Conservation (phyloP, 2,888 invertebrate species). For the Leptopilina syphax region DNA sequence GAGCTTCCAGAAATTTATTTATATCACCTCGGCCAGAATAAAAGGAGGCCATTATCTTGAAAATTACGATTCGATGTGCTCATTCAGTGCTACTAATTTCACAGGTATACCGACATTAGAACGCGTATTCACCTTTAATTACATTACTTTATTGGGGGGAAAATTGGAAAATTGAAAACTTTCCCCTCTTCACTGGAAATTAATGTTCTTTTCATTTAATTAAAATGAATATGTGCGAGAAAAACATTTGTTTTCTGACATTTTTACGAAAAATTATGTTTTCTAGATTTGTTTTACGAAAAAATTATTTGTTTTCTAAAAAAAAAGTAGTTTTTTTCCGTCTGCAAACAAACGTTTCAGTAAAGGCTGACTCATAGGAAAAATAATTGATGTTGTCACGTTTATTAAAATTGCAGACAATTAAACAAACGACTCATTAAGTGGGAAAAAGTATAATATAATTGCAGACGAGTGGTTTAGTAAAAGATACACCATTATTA, state of each 20-base stretch:
- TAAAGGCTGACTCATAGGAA: not conserved
- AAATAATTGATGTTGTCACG: not conserved
- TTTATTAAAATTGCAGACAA: constrained; percentile 7
- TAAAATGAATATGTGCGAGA: not conserved
- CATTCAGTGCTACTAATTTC: constrained; percentile 10
- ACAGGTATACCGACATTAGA: not conserved
- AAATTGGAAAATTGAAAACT: constrained; percentile 9
- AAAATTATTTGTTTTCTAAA: not conserved
- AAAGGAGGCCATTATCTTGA: constrained; percentile 27
- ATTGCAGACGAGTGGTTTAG: constrained; percentile 1
- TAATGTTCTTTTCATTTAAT: not conserved
- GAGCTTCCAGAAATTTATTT: constrained; percentile 21
- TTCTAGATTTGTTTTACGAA: too few relatives aligned
- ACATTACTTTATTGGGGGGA: constrained; percentile 1
- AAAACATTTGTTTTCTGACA: not conserved
- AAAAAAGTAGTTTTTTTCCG: not conserved
- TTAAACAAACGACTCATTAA: constrained; percentile 7
- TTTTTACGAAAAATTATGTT: not conserved
- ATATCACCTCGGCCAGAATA: constrained; percentile 25
- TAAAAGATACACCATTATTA: constrained; percentile 20
- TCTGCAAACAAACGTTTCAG: not conserved
- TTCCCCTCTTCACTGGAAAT: not conserved
- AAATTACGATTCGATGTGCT: constrained; percentile 15
- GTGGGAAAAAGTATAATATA: constrained; percentile 19
- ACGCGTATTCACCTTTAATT: not conserved